Base-by-base conservation (phyloP, 2,113 vertebrate species). In the Forbesichthys agassizii region DNA sequence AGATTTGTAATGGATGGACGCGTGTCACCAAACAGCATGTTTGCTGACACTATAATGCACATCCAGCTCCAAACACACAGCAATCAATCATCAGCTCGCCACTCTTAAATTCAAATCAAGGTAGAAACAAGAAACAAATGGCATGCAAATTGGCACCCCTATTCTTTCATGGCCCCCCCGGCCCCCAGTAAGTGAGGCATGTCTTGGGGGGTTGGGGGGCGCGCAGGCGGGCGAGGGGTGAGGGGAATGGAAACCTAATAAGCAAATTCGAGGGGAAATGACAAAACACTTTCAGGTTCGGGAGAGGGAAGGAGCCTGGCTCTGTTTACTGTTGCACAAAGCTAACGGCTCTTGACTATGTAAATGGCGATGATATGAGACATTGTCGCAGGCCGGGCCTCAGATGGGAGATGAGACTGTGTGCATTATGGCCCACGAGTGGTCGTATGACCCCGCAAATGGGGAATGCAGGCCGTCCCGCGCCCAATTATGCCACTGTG, bases 301-400 rank as follows among this genome's bases (percentile, higher is more conserved):
- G 62, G 85, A 82, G 84, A 86, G 82, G 76, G 85, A 85, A 84
- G 79, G 86, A 82, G 81, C 83, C 82, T 80, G 72, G 82, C 81
- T 89, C 87, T 89, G 88, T 91, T 91, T 89, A 89, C 89, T 69
- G 65, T 79, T 71, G 83, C 88, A 92, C 88, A 93, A 91, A 90
- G 88, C 88, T 91, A 93, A 92, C 88, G 70, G 88, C 90, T 88
- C 93, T 94, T 92, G 87, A 93, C 89, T 93, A 94, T 93, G 92
- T 90, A 91, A 93, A 94, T 94, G 86, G 80, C 71, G 77, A 87
- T 92, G 91, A 92, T 90, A 91, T 83, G 87, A 90, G 87, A 89
- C 87, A 89, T 89, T 90, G 91, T 89, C 36, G 81, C 88, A 82
- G 81, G 75, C 81, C 73, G 83, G 90, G 91, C 90, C 92, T 93